A percentile compares a stretch with the other conserved stretches of the same genome.
phyloP scores from a whole-genome alignment of 2,797 vertebrate genomes.

The Hozukius guyotensis region DNA sequence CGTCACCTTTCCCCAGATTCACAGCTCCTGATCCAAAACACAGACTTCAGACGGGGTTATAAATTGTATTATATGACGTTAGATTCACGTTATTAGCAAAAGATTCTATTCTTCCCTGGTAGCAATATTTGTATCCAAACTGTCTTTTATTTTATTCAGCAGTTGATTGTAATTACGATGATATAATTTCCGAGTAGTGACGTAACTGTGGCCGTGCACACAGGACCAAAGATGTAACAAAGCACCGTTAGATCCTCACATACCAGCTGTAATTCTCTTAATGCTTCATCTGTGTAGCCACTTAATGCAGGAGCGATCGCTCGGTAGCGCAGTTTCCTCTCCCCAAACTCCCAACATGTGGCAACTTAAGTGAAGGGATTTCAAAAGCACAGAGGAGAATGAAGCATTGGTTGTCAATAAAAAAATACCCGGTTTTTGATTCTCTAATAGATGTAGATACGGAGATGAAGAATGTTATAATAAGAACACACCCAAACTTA shows the following conservation, averaged over 20 bases:
- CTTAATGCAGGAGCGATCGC: not conserved
- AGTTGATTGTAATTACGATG: conserved; percentile 63
- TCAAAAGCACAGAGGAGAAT: conserved; percentile 15
- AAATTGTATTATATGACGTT: conserved; percentile 37
- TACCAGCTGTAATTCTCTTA: conserved; percentile 37
- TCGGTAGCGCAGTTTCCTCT: not conserved
- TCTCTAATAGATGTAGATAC: conserved; percentile 5
- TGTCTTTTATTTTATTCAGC: conserved; percentile 55
- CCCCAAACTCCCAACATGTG: conserved; percentile 1
- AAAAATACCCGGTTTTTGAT: not conserved
- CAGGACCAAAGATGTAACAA: conserved; percentile 77
- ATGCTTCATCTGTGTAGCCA: conserved; percentile 28
- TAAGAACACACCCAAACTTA: conserved; percentile 15
- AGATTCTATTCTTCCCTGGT: conserved; percentile 28
- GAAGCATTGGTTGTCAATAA: not conserved
- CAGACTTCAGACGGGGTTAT: conserved; percentile 14
- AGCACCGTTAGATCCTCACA: conserved; percentile 57
- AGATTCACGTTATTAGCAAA: conserved; percentile 36
- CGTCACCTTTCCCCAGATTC: not conserved
- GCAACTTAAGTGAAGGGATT: conserved; percentile 11
- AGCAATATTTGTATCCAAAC: conserved; percentile 51
- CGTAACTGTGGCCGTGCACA: conserved; percentile 54
- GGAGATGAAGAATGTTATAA: not conserved
- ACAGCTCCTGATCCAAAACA: conserved; percentile 19
- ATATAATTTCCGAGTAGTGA: conserved; percentile 41